A percentile compares a stretch with the other conserved stretches of the same genome.
phyloP scores from a whole-genome alignment of 2,797 vertebrate species.

The Pipistrellus pygmaeus region DNA sequence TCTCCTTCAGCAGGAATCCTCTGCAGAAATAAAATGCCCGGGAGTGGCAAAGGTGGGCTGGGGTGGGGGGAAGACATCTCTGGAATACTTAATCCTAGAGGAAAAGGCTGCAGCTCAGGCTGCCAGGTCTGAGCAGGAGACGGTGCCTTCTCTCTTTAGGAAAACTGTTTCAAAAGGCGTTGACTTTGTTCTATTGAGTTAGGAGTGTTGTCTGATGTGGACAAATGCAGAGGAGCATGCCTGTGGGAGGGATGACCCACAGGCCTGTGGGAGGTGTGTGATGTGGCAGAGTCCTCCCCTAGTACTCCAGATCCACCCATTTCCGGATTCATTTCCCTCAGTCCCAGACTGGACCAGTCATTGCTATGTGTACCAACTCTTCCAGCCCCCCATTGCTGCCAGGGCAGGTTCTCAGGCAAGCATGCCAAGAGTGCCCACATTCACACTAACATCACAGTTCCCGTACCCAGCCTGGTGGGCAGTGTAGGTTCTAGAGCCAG shows the following conservation, averaged over 20 bases:
- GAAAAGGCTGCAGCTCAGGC: background rate
- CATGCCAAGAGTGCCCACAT: background rate
- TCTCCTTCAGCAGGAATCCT: slow-evolving; percentile 7
- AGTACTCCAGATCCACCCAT: background rate
- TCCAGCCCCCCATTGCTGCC: fast-evolving
- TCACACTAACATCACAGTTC: fast-evolving
- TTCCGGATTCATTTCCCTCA: background rate
- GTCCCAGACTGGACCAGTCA: background rate
- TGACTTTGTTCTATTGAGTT: background rate
- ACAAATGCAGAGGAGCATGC: background rate
- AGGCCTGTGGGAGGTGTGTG: background rate
- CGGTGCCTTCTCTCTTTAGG: background rate
- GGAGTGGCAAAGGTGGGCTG: background rate
- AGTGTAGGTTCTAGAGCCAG: background rate
- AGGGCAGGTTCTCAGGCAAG: background rate
- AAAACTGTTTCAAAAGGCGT: background rate
- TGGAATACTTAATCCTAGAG: background rate
- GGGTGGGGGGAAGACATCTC: background rate
- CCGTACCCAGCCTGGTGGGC: background rate
- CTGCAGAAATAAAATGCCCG: slow-evolving; percentile 43
- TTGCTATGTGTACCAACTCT: background rate
- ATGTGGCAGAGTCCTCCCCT: background rate
- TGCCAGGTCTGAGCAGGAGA: background rate
- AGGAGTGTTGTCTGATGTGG: background rate
- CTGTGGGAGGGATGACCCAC: background rate